Base-by-base conservation (phyloP, 1,140 invertebrate species). In the Apis mellifera region DNA sequence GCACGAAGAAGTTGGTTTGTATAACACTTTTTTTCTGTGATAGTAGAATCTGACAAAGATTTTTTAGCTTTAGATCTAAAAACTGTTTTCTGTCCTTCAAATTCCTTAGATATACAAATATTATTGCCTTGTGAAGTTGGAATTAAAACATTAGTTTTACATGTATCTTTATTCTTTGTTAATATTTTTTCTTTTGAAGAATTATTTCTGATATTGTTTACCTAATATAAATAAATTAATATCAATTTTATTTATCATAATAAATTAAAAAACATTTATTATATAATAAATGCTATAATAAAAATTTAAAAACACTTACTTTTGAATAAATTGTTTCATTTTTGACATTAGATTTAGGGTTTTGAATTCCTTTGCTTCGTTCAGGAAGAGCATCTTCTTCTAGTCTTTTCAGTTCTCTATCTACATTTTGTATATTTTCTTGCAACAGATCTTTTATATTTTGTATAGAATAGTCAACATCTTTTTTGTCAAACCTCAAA, bases 341-440 rank as follows among this genome's bases (percentile, higher is more conserved):
- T 15, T 48, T 79, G 32, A 76, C 19, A 26, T 52, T 52, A 55
- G 57, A 78, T 62, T 60, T 86, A 42, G 65, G 2, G 42, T 26
- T 65, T 17, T 55, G 55, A 42, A 59, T 55, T 83, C 83, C 32
- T 77, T 86, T 84, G 26, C 71, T 86, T 73, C 48, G 42, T 62
- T 91, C 84, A 11, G 89, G 79, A 50, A 90, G 70, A n/a, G 84
- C 48, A 86, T 91, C 88, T 60, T 86, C 87, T 55, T 92, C 77
- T 2, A 91, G 55, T 75, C 84, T 90, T 76, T 86, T 88, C 54
- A 91, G 82, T 78, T 93, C 92, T 83, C 84, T 85, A 72, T 91
- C 87, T 48, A 86, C 78, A 57, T 89, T 88, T 68, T 88, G 77
- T 13, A 90, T 74, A 69, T 88, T 90, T 26, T 90, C 88, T 73